These are phyloP conservation scores for Furcifer pardalis DNA, from an alignment of 2,797 vertebrate genomes.

Conservation along the genomic window DNA sequence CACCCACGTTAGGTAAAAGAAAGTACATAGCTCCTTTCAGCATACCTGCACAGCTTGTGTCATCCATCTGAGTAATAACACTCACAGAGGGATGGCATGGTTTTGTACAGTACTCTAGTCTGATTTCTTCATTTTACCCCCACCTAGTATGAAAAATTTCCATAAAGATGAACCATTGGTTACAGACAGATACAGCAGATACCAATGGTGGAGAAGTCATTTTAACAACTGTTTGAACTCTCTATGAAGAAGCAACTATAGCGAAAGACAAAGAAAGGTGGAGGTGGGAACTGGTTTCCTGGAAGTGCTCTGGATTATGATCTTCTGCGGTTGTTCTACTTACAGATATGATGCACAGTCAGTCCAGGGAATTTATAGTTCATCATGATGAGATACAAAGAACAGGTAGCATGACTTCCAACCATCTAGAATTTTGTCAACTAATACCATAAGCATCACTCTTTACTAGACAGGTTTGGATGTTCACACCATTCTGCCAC, in stretches of 20 bases:
- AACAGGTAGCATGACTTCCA: slow-evolving; percentile 56
- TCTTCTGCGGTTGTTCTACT: background rate
- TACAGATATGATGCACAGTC: slow-evolving; percentile 68
- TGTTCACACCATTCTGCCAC: no score
- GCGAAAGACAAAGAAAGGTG: background rate
- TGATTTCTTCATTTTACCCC: background rate
- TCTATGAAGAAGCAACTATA: background rate
- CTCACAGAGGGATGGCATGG: background rate
- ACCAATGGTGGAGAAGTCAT: background rate
- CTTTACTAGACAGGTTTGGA: background rate
- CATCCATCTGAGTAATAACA: background rate
- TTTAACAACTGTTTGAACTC: background rate
- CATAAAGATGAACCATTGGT: background rate
- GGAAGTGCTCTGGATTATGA: fast-evolving
- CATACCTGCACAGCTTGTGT: background rate
- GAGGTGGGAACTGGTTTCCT: background rate
- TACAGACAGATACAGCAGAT: background rate
- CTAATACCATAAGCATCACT: slow-evolving; percentile 42
- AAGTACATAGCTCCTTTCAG: no score
- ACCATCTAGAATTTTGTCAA: slow-evolving; percentile 54
- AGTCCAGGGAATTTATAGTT: slow-evolving; percentile 35
- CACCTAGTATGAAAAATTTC: background rate
- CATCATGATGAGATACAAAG: slow-evolving; percentile 49
- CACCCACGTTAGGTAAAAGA: background rate
- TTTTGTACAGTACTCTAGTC: background rate